A percentile compares a stretch with the other conserved stretches of the same genome.
These are phyloP conservation scores for Drosophila ohnishii DNA, from an alignment of 1,140 invertebrate species.

Conservation along the genomic window DNA sequence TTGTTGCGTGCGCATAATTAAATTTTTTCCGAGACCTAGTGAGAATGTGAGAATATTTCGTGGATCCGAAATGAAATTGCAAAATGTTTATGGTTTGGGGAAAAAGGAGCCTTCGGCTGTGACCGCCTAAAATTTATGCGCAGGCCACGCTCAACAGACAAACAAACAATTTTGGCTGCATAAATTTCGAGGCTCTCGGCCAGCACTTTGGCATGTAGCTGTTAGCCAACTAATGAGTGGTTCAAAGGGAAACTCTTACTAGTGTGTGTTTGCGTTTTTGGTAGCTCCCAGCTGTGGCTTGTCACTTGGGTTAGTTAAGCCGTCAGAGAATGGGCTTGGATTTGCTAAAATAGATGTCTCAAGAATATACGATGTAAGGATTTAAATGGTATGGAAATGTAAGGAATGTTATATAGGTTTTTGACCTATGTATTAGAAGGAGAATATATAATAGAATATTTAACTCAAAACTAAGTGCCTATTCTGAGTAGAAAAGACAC, in stretches of 20 bases:
- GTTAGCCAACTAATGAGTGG: conserved; percentile 46
- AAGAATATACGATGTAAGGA: neutral
- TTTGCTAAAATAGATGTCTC: conserved; percentile 3
- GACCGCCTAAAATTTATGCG: conserved; percentile 24
- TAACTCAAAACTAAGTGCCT: too few species aligned
- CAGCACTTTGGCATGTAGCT: conserved; percentile 33
- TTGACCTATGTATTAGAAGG: too few species aligned
- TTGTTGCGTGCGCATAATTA: conserved; percentile 72
- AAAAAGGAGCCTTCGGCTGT: neutral
- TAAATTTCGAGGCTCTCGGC: conserved; percentile 51
- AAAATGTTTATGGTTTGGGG: conserved; percentile 56
- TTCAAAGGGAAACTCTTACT: conserved; percentile 10
- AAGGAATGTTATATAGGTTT: neutral
- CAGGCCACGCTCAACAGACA: conserved; percentile 19
- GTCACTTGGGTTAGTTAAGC: conserved; percentile 34
- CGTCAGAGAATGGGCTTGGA: conserved; percentile 3
- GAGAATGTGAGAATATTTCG: conserved; percentile 62
- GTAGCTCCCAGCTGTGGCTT: conserved; percentile 9
- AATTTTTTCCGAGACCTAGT: conserved; percentile 46
- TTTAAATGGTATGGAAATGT: too few species aligned
- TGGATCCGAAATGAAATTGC: conserved; percentile 60
- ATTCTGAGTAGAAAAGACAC: too few species aligned
- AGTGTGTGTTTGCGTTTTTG: conserved; percentile 18
- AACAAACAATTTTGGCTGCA: conserved; percentile 63
- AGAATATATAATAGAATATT: too few species aligned